Conservation (phyloP, 2,888 invertebrate genomes). For the Anagyrus pseudococci region DNA sequence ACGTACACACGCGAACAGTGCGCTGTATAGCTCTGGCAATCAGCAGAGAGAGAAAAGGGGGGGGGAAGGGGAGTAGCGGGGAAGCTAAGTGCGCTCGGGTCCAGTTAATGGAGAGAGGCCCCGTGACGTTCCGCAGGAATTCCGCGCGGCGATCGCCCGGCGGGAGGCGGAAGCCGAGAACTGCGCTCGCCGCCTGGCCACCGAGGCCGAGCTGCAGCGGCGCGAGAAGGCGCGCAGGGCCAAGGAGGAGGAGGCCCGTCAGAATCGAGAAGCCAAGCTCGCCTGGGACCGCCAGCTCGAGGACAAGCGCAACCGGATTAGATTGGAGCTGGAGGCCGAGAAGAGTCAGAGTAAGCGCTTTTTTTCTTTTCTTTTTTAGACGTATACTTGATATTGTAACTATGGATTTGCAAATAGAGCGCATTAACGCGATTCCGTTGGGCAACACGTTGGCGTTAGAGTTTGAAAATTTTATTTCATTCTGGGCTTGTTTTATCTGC, state of each 20-base stretch:
- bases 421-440: too few species aligned
- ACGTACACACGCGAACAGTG: too few species aligned
- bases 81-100: too few species aligned
- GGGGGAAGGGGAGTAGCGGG: too few species aligned
- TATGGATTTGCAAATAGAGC: too few species aligned
- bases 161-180: constrained; percentile 31
- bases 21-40: too few species aligned
- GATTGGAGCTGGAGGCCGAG: background rate
- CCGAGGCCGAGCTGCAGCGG: constrained; percentile 28
- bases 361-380: background rate
- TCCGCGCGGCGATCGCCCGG: constrained; percentile 26
- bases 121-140: constrained; percentile 15
- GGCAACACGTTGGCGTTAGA: too few species aligned
- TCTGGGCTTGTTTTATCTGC: too few species aligned
- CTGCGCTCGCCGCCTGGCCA: constrained; percentile 26
- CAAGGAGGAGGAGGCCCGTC: constrained; percentile 6
- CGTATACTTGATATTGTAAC: too few species aligned
- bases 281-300: constrained; percentile 32
- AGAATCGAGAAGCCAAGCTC: constrained; percentile 9
- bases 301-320: constrained; percentile 14
- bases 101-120: too few species aligned
- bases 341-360: background rate
- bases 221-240: background rate
- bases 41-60: too few species aligned
- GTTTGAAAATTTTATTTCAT: too few species aligned